These are phyloP conservation scores for Bothrops alternatus DNA, from an alignment of 2,797 vertebrate species.

Conservation along the genomic window DNA sequence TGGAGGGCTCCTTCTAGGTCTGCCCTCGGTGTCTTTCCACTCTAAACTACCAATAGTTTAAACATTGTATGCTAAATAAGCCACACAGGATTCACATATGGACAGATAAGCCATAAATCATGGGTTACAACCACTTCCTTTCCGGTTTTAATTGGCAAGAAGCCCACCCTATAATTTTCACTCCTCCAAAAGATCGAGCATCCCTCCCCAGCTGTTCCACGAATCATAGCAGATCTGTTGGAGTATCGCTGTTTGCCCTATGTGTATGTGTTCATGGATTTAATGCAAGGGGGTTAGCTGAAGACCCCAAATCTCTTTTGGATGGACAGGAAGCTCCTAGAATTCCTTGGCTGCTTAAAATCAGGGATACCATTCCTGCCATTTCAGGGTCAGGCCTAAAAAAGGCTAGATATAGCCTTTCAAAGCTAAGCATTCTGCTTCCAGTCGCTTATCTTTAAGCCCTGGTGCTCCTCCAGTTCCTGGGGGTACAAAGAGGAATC, in stretches of 20 bases:
- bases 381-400: background rate
- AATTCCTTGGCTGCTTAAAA: background rate
- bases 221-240: background rate
- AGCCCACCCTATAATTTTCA: background rate
- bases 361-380: background rate
- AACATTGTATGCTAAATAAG: background rate
- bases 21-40: background rate
- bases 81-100: background rate
- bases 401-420: background rate
- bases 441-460: background rate
- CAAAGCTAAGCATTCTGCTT: background rate
- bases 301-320: background rate
- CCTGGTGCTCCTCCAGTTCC: background rate
- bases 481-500: no score
- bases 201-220: background rate
- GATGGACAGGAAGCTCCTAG: background rate
- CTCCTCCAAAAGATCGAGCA: background rate
- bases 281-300: background rate
- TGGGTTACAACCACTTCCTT: background rate
- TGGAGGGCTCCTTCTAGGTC: background rate
- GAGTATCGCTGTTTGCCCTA: background rate
- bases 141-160: background rate
- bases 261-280: background rate
- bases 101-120: background rate
- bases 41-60: background rate